These are phyloP conservation scores for Hemicrepidius hirtus DNA, from an alignment of 2,888 invertebrate genomes.

Conservation along the genomic window DNA sequence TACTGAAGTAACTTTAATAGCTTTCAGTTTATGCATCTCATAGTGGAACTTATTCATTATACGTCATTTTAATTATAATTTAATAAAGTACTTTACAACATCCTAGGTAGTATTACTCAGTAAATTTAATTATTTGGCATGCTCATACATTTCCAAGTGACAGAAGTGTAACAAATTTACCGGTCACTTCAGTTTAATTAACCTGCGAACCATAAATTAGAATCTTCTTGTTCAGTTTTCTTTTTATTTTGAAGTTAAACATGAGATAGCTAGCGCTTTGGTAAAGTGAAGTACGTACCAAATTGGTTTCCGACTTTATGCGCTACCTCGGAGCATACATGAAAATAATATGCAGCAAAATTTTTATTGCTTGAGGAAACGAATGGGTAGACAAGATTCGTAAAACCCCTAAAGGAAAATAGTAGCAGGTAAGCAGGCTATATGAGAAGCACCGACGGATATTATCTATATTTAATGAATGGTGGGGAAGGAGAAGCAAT, in stretches of 20 bases:
- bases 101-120: background rate
- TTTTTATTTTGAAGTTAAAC: background rate
- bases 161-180: constrained; percentile 26
- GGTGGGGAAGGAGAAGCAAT: constrained; percentile 46
- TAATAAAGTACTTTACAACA: background rate
- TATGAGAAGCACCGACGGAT: constrained; percentile 30
- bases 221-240: background rate
- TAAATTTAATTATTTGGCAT: constrained; percentile 28
- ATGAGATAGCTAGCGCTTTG: background rate
- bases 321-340: constrained; percentile 28
- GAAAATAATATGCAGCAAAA: constrained; percentile 35
- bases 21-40: background rate
- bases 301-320: constrained; percentile 29
- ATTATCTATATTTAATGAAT: constrained; percentile 55
- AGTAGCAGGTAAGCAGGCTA: constrained; percentile 36
- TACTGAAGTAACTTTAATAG: too few relatives aligned
- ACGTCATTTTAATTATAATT: background rate
- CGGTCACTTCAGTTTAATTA: constrained; percentile 40
- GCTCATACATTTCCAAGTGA: constrained; percentile 31
- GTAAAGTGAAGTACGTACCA: background rate
- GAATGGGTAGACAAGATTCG: constrained; percentile 21
- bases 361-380: constrained; percentile 29
- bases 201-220: constrained; percentile 23
- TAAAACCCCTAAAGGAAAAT: constrained; percentile 19
- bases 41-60: constrained; percentile 6